These are phyloP conservation scores for Heteromurus nitidus DNA, from an alignment of 2,888 invertebrate genomes.

Conservation along the genomic window DNA sequence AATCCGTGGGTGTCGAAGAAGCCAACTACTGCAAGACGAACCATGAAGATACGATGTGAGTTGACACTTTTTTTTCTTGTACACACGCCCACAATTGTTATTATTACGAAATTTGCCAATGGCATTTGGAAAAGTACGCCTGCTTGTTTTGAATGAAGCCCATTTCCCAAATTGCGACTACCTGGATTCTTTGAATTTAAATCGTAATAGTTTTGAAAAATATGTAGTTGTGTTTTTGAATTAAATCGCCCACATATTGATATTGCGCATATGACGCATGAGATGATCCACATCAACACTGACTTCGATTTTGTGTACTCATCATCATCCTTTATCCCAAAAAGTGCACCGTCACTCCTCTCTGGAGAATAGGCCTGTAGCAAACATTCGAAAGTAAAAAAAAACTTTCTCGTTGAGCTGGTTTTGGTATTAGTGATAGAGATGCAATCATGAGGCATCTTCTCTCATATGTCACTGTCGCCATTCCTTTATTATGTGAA, in stretches of 20 bases:
- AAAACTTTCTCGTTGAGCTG: neutral
- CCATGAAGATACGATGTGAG: conserved; percentile 90
- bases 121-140: too few species aligned
- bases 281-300: too few species aligned
- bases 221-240: too few species aligned
- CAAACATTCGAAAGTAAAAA: neutral
- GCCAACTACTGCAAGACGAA: conserved; percentile 85
- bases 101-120: neutral
- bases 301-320: too few species aligned
- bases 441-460: conserved; percentile 11
- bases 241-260: too few species aligned
- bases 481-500: neutral
- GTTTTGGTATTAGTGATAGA: neutral
- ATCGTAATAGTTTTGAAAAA: too few species aligned
- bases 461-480: conserved; percentile 33
- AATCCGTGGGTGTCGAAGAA: conserved; percentile 91
- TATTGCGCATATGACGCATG: too few species aligned
- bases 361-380: neutral
- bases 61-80: conserved; percentile 56
- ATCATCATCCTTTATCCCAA: conserved; percentile 7
- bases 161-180: too few species aligned
- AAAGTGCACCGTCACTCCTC: neutral
- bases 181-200: too few species aligned
- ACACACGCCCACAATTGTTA: neutral
- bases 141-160: too few species aligned